phyloP scores from a whole-genome alignment of 2,113 vertebrate genomes.

The Centropus bengalensis region DNA sequence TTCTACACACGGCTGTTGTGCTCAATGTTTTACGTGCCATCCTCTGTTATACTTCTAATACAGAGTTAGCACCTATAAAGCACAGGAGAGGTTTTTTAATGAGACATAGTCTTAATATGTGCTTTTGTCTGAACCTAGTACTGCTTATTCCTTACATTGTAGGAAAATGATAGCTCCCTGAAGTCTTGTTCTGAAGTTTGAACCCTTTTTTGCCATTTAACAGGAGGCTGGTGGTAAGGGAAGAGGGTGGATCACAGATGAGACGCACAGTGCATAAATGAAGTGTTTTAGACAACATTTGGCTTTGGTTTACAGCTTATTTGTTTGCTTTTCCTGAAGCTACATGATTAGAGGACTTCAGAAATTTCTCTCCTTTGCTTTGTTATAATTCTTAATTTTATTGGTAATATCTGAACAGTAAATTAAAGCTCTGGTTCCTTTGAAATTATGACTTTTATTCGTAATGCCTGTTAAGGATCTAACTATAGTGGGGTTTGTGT shows the following conservation, averaged over 20 bases:
- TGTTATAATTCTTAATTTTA: neutral
- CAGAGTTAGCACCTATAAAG: neutral
- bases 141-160: neutral
- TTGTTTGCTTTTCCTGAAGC: neutral
- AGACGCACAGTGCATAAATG: neutral
- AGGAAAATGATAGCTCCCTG: neutral
- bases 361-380: neutral
- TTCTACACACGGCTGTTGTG: neutral
- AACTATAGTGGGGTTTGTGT: neutral
- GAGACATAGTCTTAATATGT: conserved; percentile 7
- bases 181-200: neutral
- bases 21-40: neutral
- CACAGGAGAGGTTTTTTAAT: neutral
- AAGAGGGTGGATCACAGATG: neutral
- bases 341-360: neutral
- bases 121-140: conserved; percentile 16
- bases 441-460: neutral
- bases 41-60: neutral
- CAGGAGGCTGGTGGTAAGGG: neutral
- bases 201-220: neutral
- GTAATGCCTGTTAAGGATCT: neutral
- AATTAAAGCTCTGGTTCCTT: neutral
- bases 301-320: neutral
- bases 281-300: neutral
- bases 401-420: neutral